phyloP scores from a whole-genome alignment of 2,888 invertebrate species.

The Megamerina dolium region DNA sequence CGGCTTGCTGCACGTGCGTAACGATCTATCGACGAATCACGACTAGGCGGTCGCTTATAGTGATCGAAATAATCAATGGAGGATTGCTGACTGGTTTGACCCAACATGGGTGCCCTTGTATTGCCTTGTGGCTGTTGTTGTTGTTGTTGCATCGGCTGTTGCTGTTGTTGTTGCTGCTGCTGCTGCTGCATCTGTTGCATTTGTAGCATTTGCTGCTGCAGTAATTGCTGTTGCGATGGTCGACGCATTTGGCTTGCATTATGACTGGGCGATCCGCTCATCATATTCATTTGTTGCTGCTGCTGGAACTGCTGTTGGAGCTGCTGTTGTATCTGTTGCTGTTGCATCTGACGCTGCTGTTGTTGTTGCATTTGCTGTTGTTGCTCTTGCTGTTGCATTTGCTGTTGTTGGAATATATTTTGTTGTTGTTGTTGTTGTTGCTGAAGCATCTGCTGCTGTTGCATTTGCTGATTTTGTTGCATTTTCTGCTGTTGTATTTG shows the following conservation, averaged over 20 bases:
- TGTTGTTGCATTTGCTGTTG: conserved; percentile 26
- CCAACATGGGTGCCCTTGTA: conserved; percentile 51
- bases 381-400: no score
- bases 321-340: conserved; percentile 26
- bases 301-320: conserved; percentile 30
- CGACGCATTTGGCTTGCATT: conserved; percentile 32
- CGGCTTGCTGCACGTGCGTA: conserved; percentile 66
- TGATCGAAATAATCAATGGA: conserved; percentile 91
- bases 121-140: conserved; percentile 9
- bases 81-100: conserved; percentile 52
- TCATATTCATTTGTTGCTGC: conserved; percentile 20
- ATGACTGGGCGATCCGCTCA: conserved; percentile 28
- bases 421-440: conserved; percentile 28
- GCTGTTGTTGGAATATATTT: no score
- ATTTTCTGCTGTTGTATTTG: conserved; percentile 27
- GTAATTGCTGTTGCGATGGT: conserved; percentile 34
- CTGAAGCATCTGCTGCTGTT: conserved; percentile 28
- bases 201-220: conserved; percentile 19
- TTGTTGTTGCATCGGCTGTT: conserved; percentile 28
- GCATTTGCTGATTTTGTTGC: no score
- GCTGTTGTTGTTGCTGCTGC: no score
- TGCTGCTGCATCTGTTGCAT: no score
- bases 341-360: conserved; percentile 29
- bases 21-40: conserved; percentile 79
- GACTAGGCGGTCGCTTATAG: conserved; percentile 84